Evolutionary conservation across 2,888 invertebrate species (phyloP), one percentile per base, ranked within the genome.

Genomic region (Cremastobaeus sp.): DNA sequence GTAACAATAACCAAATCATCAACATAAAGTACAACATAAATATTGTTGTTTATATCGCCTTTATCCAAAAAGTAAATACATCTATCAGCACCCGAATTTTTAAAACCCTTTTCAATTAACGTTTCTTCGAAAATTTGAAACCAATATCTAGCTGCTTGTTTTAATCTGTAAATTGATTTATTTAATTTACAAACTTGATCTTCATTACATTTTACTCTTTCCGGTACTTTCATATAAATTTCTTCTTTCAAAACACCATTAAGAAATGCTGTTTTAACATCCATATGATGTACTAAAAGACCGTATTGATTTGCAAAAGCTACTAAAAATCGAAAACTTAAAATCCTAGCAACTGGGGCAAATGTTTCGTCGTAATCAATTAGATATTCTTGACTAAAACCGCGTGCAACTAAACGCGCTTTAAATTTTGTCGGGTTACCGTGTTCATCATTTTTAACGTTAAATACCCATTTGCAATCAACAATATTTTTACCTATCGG

Each of bases 181-280:
- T 41, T 41, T n/a, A 41, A 20, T 41, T 41, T 41, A 12, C 20
- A 41, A 50, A 62, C 32, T 62, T 72, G 69, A 50, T 37, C 34
- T 20, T 12, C 9, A 3, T 71, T 55, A 11, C 32, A 35, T 54
- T 41, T 39, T 79, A 74, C 64, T 77, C 77, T 47, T 78, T 74
- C 43, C 72, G 52, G n/a, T n/a, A n/a, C n/a, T n/a, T n/a, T n/a
- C n/a, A n/a, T n/a, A n/a, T n/a, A n/a, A n/a, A n/a, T n/a, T 78
- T 45, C 59, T 43, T 64, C 30, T 30, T 34, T 34, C 14, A 34
- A 34, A 1, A 5, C 8, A 2, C 12, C 1, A 12, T 34, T 34
- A 4, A 34, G 2, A 34, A 34, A 34, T 34, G 34, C 34, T 34
- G 34, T 34, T 34, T 34, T 34, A n/a, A n/a, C n/a, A n/a, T n/a